A percentile compares a stretch with the other conserved stretches of the same genome.
phyloP scores from a whole-genome alignment of 92 coral and sea anemone species.

The Pocillopora meandrina region DNA sequence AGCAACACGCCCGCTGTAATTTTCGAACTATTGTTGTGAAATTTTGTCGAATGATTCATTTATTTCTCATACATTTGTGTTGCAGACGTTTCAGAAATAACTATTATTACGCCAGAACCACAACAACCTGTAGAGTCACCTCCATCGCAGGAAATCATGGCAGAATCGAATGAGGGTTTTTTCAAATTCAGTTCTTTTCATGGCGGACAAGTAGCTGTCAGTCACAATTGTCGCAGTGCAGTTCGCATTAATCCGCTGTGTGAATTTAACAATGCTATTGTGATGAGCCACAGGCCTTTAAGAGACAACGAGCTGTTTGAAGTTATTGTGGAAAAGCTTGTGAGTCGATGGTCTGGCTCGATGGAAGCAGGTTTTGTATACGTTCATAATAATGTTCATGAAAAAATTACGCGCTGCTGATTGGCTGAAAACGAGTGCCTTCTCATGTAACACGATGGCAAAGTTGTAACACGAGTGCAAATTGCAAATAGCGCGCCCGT shows the following conservation, averaged over 20 bases:
- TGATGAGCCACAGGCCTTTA: conserved; percentile 90
- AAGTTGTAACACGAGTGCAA: no score
- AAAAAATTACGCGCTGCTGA: no score
- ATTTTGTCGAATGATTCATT: neutral
- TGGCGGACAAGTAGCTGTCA: conserved; percentile 89
- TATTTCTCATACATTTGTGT: neutral
- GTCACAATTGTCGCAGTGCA: conserved; percentile 84
- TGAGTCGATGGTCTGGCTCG: conserved; percentile 89
- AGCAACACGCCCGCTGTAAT: no score
- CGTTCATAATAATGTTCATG: no score
- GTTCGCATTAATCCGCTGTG: conserved; percentile 86
- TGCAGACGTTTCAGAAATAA: conserved; percentile 4
- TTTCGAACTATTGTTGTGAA: neutral
- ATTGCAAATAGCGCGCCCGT: no score
- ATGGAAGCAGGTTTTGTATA: conserved; percentile 66
- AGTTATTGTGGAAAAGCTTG: conserved; percentile 81
- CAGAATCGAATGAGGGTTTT: conserved; percentile 75
- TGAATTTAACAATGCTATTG: conserved; percentile 95
- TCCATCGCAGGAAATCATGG: conserved; percentile 15
- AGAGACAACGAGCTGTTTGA: conserved; percentile 82
- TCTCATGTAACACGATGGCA: no score
- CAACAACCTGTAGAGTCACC: conserved; percentile 13
- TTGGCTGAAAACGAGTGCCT: no score
- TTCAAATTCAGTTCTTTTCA: conserved; percentile 78
- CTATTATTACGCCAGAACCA: conserved; percentile 11